A percentile compares a stretch with the other conserved stretches of the same genome.
Evolutionary conservation across 1,140 invertebrate genomes (phyloP).

Genomic region (Panonychus citri): DNA sequence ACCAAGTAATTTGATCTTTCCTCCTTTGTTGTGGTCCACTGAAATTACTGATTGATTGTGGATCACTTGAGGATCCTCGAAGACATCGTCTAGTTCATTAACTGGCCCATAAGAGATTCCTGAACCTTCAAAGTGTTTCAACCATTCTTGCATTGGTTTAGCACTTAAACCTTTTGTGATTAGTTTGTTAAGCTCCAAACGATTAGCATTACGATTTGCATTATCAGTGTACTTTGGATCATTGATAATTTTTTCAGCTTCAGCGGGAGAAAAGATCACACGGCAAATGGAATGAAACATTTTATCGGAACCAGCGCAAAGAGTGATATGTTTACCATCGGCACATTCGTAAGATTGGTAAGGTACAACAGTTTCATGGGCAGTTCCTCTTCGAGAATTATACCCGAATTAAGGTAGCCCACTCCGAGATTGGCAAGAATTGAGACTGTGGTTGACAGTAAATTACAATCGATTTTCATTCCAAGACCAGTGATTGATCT

Average conservation of each 20-base stretch:
- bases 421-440: slow-evolving; percentile 66
- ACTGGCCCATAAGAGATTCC: slow-evolving; percentile 70
- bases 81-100: slow-evolving; percentile 61
- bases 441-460: slow-evolving; percentile 59
- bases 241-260: slow-evolving; percentile 32
- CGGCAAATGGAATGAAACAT: slow-evolving; percentile 15
- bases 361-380: slow-evolving; percentile 79
- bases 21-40: slow-evolving; percentile 35
- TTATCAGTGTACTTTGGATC: slow-evolving; percentile 48
- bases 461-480: slow-evolving; percentile 76
- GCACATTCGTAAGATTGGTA: slow-evolving; percentile 64
- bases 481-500: slow-evolving; percentile 49
- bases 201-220: slow-evolving; percentile 43
- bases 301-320: slow-evolving; percentile 42
- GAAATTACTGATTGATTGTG: slow-evolving; percentile 48
- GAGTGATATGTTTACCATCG: slow-evolving; percentile 49
- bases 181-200: slow-evolving; percentile 38
- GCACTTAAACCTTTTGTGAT: slow-evolving; percentile 30
- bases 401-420: slow-evolving; percentile 64
- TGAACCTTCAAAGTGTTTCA: slow-evolving; percentile 38
- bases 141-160: slow-evolving; percentile 54
- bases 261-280: slow-evolving; percentile 6
- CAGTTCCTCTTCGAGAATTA: slow-evolving; percentile 64
- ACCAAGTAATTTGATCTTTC: slow-evolving; percentile 43
- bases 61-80: slow-evolving; percentile 58